Percentiles rank a stretch among this genome's conserved stretches.
Conservation (phyloP, 2,888 invertebrate genomes). For the Caenorhabditis sp. region DNA sequence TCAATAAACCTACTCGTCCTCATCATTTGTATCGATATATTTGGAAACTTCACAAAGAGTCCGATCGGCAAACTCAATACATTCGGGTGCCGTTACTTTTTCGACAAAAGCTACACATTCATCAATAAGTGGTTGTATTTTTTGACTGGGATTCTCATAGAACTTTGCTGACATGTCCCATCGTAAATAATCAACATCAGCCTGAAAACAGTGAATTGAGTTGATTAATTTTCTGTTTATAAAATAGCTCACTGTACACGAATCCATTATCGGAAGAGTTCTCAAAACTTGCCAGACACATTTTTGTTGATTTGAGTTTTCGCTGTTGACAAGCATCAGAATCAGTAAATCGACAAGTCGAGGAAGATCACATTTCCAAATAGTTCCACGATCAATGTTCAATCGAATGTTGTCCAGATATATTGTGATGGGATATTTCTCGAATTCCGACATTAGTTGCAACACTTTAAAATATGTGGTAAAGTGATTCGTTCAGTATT, state of each 20-base stretch:
- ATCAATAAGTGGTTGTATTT: constrained; percentile 19
- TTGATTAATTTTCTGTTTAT: not conserved
- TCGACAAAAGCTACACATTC: constrained; percentile 20
- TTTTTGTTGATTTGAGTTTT: constrained; percentile 3
- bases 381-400: constrained; percentile 17
- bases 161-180: constrained; percentile 11
- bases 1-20: constrained; percentile 5
- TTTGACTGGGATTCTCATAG: constrained; percentile 5
- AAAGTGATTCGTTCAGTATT: not conserved
- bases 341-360: constrained; percentile 15
- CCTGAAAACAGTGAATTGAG: not conserved
- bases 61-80: constrained; percentile 16
- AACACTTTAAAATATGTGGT: constrained; percentile 1
- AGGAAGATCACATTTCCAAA: constrained; percentile 25
- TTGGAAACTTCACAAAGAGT: constrained; percentile 27
- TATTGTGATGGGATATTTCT: constrained; percentile 5
- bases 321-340: constrained; percentile 9
- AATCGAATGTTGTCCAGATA: constrained; percentile 12
- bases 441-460: constrained; percentile 6
- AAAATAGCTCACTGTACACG: constrained; percentile 2
- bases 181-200: constrained; percentile 19
- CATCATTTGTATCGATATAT: constrained; percentile 5
- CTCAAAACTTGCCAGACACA: constrained; percentile 5
- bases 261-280: constrained; percentile 15
- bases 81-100: not conserved